Percentiles rank a stretch among this genome's conserved stretches.
Evolutionary conservation across 2,113 vertebrate genomes (phyloP).

Genomic region (Okapia johnstoni): DNA sequence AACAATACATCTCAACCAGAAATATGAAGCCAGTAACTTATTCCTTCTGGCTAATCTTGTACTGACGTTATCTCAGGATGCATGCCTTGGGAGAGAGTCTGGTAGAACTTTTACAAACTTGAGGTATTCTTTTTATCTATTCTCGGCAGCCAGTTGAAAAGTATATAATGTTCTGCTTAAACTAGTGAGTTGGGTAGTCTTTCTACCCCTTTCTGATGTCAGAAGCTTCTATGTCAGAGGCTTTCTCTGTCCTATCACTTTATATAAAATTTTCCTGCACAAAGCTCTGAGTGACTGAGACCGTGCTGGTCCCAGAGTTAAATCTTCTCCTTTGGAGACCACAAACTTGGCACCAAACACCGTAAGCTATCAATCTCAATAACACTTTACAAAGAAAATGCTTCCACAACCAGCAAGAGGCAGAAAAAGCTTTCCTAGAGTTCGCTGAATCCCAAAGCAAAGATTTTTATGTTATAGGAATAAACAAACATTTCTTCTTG

Average conservation of each 20-base stretch:
- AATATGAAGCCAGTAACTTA: background rate
- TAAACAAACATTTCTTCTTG: background rate
- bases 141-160: background rate
- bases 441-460: background rate
- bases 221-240: background rate
- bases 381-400: background rate
- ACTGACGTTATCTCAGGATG: background rate
- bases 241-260: background rate
- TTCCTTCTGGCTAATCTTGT: background rate
- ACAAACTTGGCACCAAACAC: background rate
- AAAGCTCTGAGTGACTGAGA: background rate
- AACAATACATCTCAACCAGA: background rate
- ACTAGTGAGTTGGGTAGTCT: background rate
- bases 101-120: background rate
- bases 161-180: background rate
- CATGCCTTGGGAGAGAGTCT: background rate
- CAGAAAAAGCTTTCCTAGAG: background rate
- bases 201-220: background rate
- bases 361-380: background rate
- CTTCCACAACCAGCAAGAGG: background rate
- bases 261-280: background rate
- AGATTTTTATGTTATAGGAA: background rate
- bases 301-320: background rate
- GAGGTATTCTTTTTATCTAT: background rate
- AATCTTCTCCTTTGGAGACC: background rate